A percentile compares a stretch with the other conserved stretches of the same genome.
These are phyloP conservation scores for Micoletzkya japonica DNA, from an alignment of 2,888 invertebrate genomes.

Conservation along the genomic window DNA sequence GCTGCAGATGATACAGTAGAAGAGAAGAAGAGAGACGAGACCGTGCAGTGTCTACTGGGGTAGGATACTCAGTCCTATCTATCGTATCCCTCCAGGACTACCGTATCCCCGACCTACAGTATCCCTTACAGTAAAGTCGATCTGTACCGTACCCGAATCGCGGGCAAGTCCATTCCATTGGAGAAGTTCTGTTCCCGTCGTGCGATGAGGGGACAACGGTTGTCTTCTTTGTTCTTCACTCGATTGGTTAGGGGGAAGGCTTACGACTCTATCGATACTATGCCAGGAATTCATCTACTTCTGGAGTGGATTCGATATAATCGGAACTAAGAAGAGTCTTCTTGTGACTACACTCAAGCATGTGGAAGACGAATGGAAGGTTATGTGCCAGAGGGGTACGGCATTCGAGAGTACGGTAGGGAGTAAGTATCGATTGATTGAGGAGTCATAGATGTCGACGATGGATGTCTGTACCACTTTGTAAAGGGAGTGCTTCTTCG, in stretches of 20 bases:
- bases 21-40: conserved; percentile 38
- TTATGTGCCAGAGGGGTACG: conserved; percentile 50
- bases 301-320: conserved; percentile 86
- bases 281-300: conserved; percentile 82
- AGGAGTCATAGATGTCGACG: conserved; percentile 38
- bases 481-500: conserved; percentile 82
- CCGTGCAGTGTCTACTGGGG: conserved; percentile 38
- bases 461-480: conserved; percentile 72
- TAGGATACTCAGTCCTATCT: background rate
- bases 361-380: conserved; percentile 55
- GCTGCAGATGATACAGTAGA: conserved; percentile 57
- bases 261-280: background rate
- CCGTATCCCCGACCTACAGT: too few species aligned
- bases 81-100: too few species aligned
- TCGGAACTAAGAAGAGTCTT: conserved; percentile 73
- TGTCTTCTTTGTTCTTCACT: conserved; percentile 79
- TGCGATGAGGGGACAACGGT: conserved; percentile 78
- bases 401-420: background rate
- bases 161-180: conserved; percentile 93
- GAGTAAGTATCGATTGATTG: background rate
- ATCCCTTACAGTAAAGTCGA: conserved; percentile 79
- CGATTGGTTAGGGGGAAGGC: conserved; percentile 70
- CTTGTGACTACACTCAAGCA: conserved; percentile 65
- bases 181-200: conserved; percentile 93
- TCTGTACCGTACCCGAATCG: conserved; percentile 82